Conservation (phyloP, 64 coral and sea anemone species). For the Montipora efflorescens region DNA sequence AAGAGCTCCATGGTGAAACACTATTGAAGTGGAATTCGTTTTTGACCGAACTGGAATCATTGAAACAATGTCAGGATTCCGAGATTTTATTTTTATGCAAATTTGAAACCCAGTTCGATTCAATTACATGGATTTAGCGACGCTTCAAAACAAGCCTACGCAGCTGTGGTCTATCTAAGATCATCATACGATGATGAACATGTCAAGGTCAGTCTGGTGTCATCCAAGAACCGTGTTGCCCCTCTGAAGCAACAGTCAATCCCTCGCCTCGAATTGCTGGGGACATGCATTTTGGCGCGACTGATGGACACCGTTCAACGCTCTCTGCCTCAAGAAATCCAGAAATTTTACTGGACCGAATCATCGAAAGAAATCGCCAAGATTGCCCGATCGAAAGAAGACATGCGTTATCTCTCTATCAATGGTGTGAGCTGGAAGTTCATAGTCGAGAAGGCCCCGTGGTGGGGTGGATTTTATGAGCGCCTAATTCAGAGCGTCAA, state of each 20-base stretch:
- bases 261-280: background rate
- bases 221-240: slow-evolving; percentile 28
- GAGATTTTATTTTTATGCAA: slow-evolving; percentile 36
- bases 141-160: slow-evolving; percentile 32
- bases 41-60: slow-evolving; percentile 11
- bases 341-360: slow-evolving; percentile 5
- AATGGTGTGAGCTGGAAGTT: no score
- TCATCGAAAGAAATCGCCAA: no score
- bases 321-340: background rate
- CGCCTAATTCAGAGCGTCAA: no score
- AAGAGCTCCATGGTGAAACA: slow-evolving; percentile 5
- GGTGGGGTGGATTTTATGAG: no score
- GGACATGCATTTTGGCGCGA: background rate
- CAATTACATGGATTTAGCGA: slow-evolving; percentile 42
- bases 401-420: no score
- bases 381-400: no score
- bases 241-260: slow-evolving; percentile 37
- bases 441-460: no score
- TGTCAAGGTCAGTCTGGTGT: slow-evolving; percentile 5
- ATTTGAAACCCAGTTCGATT: background rate
- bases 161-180: slow-evolving; percentile 15
- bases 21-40: slow-evolving; percentile 15
- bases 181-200: slow-evolving; percentile 26
- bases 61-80: slow-evolving; percentile 20
- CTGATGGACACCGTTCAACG: background rate